Percentiles rank a stretch among this genome's conserved stretches.
Evolutionary conservation across 2,113 vertebrate genomes (phyloP).

Genomic region (Myocastor coypus): DNA sequence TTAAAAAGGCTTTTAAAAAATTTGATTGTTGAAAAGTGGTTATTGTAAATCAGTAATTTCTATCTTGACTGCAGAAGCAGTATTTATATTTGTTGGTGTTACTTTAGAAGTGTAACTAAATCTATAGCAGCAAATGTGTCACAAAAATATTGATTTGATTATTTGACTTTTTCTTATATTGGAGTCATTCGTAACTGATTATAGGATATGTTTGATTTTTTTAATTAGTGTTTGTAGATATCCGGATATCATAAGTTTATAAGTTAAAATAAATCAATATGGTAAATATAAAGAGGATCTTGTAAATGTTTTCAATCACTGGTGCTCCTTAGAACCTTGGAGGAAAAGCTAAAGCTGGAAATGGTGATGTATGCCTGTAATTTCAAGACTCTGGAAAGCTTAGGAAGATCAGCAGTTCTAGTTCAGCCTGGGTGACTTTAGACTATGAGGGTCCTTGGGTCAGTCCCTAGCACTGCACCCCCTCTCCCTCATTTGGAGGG

Average conservation of each 20-base stretch:
- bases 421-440: background rate
- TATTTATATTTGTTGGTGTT: constrained; percentile 63
- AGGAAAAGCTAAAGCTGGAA: background rate
- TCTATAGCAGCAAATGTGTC: background rate
- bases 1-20: constrained; percentile 30
- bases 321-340: background rate
- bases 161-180: constrained; percentile 37
- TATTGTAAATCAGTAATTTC: constrained; percentile 43
- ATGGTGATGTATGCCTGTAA: background rate
- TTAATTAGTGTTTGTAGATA: background rate
- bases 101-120: constrained; percentile 61
- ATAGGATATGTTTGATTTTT: constrained; percentile 24
- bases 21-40: constrained; percentile 9
- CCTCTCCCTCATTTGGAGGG: background rate
- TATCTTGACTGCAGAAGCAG: constrained; percentile 42
- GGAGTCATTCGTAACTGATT: constrained; percentile 2
- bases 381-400: background rate
- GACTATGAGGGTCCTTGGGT: background rate
- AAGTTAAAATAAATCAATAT: constrained; percentile 7
- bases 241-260: background rate
- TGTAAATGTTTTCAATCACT: background rate
- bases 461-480: background rate
- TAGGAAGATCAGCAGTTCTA: background rate
- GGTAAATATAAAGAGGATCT: constrained; percentile 15
- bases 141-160: constrained; percentile 19